A percentile compares a stretch with the other conserved stretches of the same genome.
Conservation (phyloP, 2,113 vertebrate genomes). For the Syngnathus scovelli region DNA sequence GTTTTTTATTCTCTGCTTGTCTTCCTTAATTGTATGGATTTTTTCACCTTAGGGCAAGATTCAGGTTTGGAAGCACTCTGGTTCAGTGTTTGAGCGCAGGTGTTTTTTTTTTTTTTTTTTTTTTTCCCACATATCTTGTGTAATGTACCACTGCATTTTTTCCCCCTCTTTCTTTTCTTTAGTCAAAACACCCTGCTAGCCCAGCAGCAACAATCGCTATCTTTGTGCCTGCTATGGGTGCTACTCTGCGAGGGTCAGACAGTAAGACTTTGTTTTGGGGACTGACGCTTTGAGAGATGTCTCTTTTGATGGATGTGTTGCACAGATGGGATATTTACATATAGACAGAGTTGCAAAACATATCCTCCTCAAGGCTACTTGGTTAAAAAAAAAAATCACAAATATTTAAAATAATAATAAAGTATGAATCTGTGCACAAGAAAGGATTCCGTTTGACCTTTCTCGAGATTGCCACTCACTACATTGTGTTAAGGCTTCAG, state of each 20-base stretch:
- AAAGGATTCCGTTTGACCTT: not conserved
- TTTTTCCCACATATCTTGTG: not conserved
- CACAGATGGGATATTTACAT: conserved; percentile 1
- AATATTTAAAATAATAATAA: not conserved
- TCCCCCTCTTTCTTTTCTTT: conserved; percentile 1
- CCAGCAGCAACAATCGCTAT: conserved; percentile 41
- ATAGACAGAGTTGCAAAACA: not conserved
- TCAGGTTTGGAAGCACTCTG: conserved; percentile 15
- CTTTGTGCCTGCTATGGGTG: conserved; percentile 41
- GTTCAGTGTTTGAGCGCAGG: conserved; percentile 22
- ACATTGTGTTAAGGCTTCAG: not conserved
- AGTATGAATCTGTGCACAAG: not conserved
- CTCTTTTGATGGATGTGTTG: conserved; percentile 14
- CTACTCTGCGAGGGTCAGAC: conserved; percentile 32
- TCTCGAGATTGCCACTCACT: not conserved
- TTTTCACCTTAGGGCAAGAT: conserved; percentile 37
- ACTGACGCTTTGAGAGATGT: conserved; percentile 36
- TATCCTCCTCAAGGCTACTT: not conserved
- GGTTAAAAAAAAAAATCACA: too few species aligned
- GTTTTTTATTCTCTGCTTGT: conserved; percentile 41
- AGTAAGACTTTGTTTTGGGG: conserved; percentile 43
- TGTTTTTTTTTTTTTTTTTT: conserved; percentile 19
- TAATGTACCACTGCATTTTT: conserved; percentile 21
- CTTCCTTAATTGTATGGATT: conserved; percentile 41
- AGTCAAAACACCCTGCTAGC: conserved; percentile 38